Evolutionary conservation across 2,113 vertebrate species (phyloP), one percentile per base, ranked within the genome.

Genomic region (Tupaia tana): DNA sequence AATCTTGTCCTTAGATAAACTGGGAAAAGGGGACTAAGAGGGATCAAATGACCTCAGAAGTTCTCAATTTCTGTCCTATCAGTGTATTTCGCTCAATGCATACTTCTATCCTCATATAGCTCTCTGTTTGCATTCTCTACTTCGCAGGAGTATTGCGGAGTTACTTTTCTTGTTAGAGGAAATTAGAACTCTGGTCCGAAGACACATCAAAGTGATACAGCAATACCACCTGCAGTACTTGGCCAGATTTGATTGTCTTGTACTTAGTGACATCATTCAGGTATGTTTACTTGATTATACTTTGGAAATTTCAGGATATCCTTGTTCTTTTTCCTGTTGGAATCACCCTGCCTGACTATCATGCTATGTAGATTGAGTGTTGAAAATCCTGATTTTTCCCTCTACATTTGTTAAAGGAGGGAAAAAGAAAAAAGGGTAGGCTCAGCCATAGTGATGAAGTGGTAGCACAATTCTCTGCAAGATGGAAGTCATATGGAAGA

Each of bases 251-350:
- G 99, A 99, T 27, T 99, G 99, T 11, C 97, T 99, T 82, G 96
- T 99, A 81, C 99, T 99, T 86, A 99, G 99, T 22, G 99, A 99
- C 83, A 98, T 99, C 97, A 99, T 99, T 90, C 99, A 99, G 99
- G 99, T 99, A 97, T 63, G 67, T 8, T 9, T 27, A 79, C 31
- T 84, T 79, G 71, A 85, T 9, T 25, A 25, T 43, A 75, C 13
- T 87, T 88, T 66, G 92, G 77, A 67, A 77, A 90, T 61, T 52
- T 89, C 25, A 66, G 64, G 6, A 25, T 29, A 29, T 63, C 43
- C 16, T 25, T 93, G 64, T 18, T 93, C 31, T 67, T 87, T 73
- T 92, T 80, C 34, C 19, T 29, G 5, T 61, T 71, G 24, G n/a
- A 81, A 27, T 18, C 43, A 56, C 34, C 7, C 34, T 90, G n/a